Percentiles rank a stretch among this genome's conserved stretches.
phyloP scores from a whole-genome alignment of 2,888 invertebrate genomes.

The Pyrocoelia pectoralis region DNA sequence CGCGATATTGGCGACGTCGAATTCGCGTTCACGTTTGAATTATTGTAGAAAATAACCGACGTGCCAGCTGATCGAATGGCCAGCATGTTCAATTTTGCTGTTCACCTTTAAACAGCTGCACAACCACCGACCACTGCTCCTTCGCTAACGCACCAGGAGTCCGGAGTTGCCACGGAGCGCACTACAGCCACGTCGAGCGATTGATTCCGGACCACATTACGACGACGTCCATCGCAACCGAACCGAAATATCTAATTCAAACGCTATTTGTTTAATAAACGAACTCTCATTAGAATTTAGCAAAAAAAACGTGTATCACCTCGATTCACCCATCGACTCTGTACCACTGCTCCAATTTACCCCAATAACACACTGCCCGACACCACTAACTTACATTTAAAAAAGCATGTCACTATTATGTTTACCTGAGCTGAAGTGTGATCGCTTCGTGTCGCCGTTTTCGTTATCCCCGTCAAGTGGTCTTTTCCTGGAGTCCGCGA shows the following conservation, averaged over 20 bases:
- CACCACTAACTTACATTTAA: constrained; percentile 8
- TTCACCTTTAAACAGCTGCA: constrained; percentile 23
- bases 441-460: constrained; percentile 88
- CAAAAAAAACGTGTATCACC: too few relatives aligned
- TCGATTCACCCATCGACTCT: background rate
- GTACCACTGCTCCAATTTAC: constrained; percentile 15
- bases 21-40: constrained; percentile 38
- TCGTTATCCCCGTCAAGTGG: constrained; percentile 88
- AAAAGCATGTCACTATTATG: background rate
- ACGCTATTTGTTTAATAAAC: constrained; percentile 5
- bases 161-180: constrained; percentile 31
- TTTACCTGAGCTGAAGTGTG: constrained; percentile 90
- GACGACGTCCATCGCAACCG: constrained; percentile 29
- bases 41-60: constrained; percentile 30
- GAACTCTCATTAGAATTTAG: constrained; percentile 11
- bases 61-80: constrained; percentile 36
- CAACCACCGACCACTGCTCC: constrained; percentile 35
- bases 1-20: constrained; percentile 41
- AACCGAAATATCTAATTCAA: constrained; percentile 18
- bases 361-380: background rate
- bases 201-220: constrained; percentile 32
- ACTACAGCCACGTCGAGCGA: constrained; percentile 37
- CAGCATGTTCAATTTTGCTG: constrained; percentile 31
- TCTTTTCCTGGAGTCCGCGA: constrained; percentile 88
- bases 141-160: constrained; percentile 37